Evolutionary conservation across 2,797 vertebrate species (phyloP), one percentile per base, ranked within the genome.

Genomic region (Poeciliopsis paucimaculata): DNA sequence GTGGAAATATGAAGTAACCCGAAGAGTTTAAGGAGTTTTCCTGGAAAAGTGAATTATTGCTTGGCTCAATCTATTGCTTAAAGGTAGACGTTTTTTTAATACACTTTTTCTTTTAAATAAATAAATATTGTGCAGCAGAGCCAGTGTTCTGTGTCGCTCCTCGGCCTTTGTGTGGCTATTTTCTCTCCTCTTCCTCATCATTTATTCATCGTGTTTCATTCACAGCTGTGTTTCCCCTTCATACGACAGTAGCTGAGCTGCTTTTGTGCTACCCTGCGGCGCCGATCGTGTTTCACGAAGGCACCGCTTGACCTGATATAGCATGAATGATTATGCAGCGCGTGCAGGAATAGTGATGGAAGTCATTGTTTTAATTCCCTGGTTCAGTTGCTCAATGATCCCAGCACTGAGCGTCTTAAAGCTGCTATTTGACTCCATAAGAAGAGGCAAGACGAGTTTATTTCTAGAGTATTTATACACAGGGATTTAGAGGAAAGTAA

Each of bases 141-240:
- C n/a, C 28, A 26, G 72, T 64, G 64, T 73, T 70, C 71, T 55
- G 72, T 75, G 73, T 83, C 73, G 20, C 71, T 57, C 78, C 77
- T 28, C 71, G 57, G 73, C 75, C 39, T n/a, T 53, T 11, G 81
- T 64, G 83, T 82, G 60, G 28, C 55, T 53, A 20, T 15, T 77
- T 85, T 31, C 43, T 16, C 34, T 78, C 71, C 60, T 36, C 28
- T 49, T 26, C 7, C 75, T 91, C 75, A 90, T 93, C 53, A 85
- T 82, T 91, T 88, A 91, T 93, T 92, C 23, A 93, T 75, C 31
- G 1, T 0, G 23, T 85, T 80, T 87, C 77, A 39, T 86, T 87
- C 86, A 77, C 80, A 77, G 78, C 51, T 0, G 81, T 53, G 75
- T 81, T 64, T 85, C 77, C 45, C 76, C 86, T 82, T 87, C 87